Percentiles rank a stretch among this genome's conserved stretches.
Conservation (phyloP, 2,113 vertebrate species). For the Platichthys stellatus region DNA sequence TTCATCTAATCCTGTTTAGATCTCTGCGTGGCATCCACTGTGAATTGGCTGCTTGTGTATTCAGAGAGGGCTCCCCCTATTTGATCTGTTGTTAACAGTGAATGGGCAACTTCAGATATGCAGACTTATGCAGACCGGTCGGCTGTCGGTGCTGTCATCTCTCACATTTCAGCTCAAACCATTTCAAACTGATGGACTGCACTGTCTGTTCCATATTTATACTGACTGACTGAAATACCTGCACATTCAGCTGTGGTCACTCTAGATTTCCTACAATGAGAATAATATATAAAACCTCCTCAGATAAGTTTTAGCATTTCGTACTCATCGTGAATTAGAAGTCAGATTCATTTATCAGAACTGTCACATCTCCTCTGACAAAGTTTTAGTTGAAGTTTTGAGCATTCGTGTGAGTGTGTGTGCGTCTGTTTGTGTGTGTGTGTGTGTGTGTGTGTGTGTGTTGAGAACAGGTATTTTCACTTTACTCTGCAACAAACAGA, state of each 20-base stretch:
- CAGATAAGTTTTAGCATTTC: no score
- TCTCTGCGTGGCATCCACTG: no score
- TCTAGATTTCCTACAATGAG: conserved; percentile 18
- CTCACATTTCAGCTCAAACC: conserved; percentile 18
- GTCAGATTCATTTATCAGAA: conserved; percentile 1
- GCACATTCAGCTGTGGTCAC: conserved; percentile 32
- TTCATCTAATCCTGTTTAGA: no score
- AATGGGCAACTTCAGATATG: no score
- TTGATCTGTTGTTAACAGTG: no score
- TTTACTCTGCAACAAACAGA: not conserved
- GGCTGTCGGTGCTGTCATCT: not conserved
- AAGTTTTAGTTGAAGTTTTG: no score
- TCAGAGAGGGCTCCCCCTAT: no score
- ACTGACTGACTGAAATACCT: conserved; percentile 24
- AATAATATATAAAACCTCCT: conserved; percentile 30
- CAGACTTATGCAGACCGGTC: not conserved
- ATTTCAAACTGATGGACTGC: conserved; percentile 43
- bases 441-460: not conserved
- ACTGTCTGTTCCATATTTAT: conserved; percentile 29
- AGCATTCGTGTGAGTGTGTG: not conserved
- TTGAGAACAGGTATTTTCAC: not conserved
- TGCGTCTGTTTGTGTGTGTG: not conserved
- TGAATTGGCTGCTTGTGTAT: no score
- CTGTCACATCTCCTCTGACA: no score
- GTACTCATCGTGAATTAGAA: conserved; percentile 39